Base-by-base conservation (phyloP, 2,888 invertebrate genomes). In the Cyclophora punctaria region DNA sequence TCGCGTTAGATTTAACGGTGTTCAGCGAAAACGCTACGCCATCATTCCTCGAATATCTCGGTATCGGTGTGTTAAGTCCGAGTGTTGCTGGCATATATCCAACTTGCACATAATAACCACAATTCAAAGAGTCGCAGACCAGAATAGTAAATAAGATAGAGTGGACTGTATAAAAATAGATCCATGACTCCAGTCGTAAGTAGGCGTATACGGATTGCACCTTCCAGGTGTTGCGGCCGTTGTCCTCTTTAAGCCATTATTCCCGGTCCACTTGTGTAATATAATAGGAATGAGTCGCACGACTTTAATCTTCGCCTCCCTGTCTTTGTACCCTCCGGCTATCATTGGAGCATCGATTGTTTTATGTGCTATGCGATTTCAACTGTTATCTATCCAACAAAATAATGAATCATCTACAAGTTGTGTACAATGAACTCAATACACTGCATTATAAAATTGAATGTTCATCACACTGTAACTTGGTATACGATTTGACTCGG, bases 121-220 rank as follows among this genome's bases (percentile, higher is more conserved):
- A 86, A 87, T 88, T 87, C 87, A 88, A 88, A 87, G 87, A 87
- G 87, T 82, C 83, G 83, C 83, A 78, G 83, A 84, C 88, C 80
- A 85, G 87, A 88, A 87, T 87, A 88, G 88, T 87, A 84, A 88
- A 87, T 86, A 87, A 88, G 84, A 86, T 85, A 85, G 82, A 83
- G 83, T 83, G 78, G 83, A 78, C 78, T 69, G 78, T 73, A 74
- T 88, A 87, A 83, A 88, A 86, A 88, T 88, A 88, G 87, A 79
- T 67, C 44, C 44, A 73, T 73, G 71, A 78, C 77, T 86, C 86
- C 86, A 87, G 87, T 84, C 74, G 80, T 76, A 73, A 74, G 79
- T 75, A 68, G 68, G 72, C 76, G 73, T 75, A 72, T 75, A 78
- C 78, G 74, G 75, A 73, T 67, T 83, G 80, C 84, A 85, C 83